Evolutionary conservation across 1,140 invertebrate species (phyloP).

Genomic region (Sarcophaga bullata): DNA sequence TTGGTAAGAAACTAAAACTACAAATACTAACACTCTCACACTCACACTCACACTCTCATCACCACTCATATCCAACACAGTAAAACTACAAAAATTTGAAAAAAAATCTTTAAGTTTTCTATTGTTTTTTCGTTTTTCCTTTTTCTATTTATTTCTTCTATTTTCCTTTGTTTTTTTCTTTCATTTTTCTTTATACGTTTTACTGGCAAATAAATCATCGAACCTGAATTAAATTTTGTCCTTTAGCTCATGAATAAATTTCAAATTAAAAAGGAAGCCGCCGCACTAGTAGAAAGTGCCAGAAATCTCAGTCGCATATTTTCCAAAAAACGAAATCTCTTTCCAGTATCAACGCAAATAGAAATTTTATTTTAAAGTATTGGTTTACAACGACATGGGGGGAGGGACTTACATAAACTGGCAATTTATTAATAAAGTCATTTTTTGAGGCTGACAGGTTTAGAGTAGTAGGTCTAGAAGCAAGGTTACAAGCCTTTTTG

Average conservation of each 20-base stretch:
- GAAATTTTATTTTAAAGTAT: too few relatives aligned
- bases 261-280: constrained; percentile 24
- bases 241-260: constrained; percentile 39
- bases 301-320: not conserved
- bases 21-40: not conserved
- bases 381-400: too few relatives aligned
- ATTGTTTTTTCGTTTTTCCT: constrained; percentile 4
- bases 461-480: too few relatives aligned
- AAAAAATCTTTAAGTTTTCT: constrained; percentile 1
- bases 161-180: not conserved
- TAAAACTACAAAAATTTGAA: constrained; percentile 3
- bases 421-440: too few relatives aligned
- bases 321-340: not conserved
- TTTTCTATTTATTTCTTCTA: not conserved
- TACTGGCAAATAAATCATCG: constrained; percentile 34
- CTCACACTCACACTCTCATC: not conserved
- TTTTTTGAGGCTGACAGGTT: too few relatives aligned
- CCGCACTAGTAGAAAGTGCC: not conserved
- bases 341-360: not conserved
- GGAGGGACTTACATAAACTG: too few relatives aligned
- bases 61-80: not conserved
- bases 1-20: not conserved
- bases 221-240: constrained; percentile 40
- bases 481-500: too few relatives aligned
- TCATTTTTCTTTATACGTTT: not conserved